These are phyloP conservation scores for Rhynchomys soricoides DNA, from an alignment of 2,113 vertebrate species.

Conservation along the genomic window DNA sequence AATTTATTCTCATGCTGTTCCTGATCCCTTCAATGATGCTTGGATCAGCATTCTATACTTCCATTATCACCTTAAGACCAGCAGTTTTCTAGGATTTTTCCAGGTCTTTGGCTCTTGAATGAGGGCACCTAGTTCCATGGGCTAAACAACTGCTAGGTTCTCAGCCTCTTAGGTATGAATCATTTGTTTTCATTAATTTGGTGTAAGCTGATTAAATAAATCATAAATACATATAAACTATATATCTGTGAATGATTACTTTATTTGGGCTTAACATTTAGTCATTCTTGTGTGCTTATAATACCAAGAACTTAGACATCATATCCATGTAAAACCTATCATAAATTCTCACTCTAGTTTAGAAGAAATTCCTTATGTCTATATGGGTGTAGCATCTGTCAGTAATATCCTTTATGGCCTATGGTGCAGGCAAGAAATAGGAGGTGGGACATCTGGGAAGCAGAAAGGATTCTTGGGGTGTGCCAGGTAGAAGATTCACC, in stretches of 20 bases:
- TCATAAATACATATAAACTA: not conserved
- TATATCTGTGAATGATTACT: not conserved
- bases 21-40: not conserved
- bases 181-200: not conserved
- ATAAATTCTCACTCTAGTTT: not conserved
- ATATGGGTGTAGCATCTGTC: too few relatives aligned
- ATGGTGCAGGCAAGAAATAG: too few relatives aligned
- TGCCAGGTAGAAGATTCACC: too few relatives aligned
- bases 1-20: not conserved
- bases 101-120: not conserved
- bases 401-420: too few relatives aligned
- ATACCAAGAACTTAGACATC: not conserved
- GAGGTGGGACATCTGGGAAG: too few relatives aligned
- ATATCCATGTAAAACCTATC: not conserved
- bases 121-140: not conserved
- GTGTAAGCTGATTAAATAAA: not conserved
- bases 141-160: not conserved
- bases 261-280: not conserved
- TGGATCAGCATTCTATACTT: not conserved
- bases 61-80: too few relatives aligned
- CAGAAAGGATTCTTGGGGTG: too few relatives aligned
- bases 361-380: too few relatives aligned
- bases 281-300: not conserved
- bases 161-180: not conserved
- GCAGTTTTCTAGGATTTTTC: not conserved